phyloP scores from a whole-genome alignment of 1,140 invertebrate genomes.

The Bombyx mandarina region DNA sequence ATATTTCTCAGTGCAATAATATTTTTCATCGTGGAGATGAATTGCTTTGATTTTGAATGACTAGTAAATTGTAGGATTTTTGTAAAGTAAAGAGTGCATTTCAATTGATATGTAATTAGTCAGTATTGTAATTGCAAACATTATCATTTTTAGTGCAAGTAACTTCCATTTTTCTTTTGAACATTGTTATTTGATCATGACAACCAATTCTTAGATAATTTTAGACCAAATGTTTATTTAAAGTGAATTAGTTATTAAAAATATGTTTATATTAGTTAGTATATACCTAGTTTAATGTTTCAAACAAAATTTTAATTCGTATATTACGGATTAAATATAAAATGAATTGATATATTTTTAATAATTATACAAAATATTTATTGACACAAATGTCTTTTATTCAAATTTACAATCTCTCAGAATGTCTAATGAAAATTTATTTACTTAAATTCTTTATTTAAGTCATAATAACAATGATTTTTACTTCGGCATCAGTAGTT shows the following conservation, averaged over 20 bases:
- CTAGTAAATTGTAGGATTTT: too few species aligned
- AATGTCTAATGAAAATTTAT: neutral
- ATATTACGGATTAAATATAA: slow-evolving; percentile 60
- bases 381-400: neutral
- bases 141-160: slow-evolving; percentile 1
- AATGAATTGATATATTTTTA: slow-evolving; percentile 44
- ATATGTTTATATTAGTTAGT: slow-evolving; percentile 6
- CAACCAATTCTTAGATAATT: slow-evolving; percentile 26
- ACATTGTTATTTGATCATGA: slow-evolving; percentile 16
- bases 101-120: neutral
- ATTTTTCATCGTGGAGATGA: too few species aligned
- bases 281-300: slow-evolving; percentile 15
- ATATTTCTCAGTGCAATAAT: too few species aligned
- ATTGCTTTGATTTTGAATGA: too few species aligned
- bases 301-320: slow-evolving; percentile 32
- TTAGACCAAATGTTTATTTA: slow-evolving; percentile 37
- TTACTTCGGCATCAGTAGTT: too few species aligned
- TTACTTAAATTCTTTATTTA: neutral
- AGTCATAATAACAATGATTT: neutral
- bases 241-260: slow-evolving; percentile 5
- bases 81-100: neutral
- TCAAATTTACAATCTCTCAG: too few species aligned
- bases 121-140: neutral
- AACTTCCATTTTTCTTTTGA: too few species aligned
- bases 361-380: slow-evolving; percentile 34